Evolutionary conservation across 2,888 invertebrate genomes (phyloP), one percentile per base, ranked within the genome.

Genomic region (Sturmia bella): DNA sequence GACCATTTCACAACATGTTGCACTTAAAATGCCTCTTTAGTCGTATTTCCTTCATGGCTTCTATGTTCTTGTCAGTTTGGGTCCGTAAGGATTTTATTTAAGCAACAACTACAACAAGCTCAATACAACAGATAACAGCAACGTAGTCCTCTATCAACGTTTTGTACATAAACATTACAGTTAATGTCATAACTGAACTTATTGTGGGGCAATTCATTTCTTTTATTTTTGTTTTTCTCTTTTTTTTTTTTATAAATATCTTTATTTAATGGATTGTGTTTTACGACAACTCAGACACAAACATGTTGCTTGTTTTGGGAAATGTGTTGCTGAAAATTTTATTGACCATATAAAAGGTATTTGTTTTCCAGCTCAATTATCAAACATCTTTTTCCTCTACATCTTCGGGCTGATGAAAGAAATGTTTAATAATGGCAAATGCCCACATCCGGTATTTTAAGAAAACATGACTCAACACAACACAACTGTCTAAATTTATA

Each of bases 61-160:
- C 61, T 68, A 76, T 68, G 68, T 59, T 68, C 75, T 68, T 76
- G 75, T 76, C 75, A 76, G 66, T 61, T 76, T 24, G 41, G 54
- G 50, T 68, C 75, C 52, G 52, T 43, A 43, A 68, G 75, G 68
- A 52, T 61, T 76, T 68, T 32, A 76, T 68, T 76, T 68, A 11
- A 57, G 68, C 59, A 73, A 6, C 41, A 57, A 50, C 5, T 68
- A 32, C 15, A 54, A 43, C 41, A 54, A 43, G n/a, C n/a, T 19
- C 32, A 73, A 24, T 54, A 64, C 9, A 41, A 73, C 3, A 63
- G 1, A 39, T 19, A 13, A 19, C 43, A 61, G 19, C 19, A 52
- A 61, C 21, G 39, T 24, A 24, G 27, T 57, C 37, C 13, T 19
- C 27, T 43, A 52, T 37, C 37, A 56, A 50, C 32, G 50, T 41